Conservation (phyloP, 2,797 vertebrate genomes). For the Holocentrus rufus region DNA sequence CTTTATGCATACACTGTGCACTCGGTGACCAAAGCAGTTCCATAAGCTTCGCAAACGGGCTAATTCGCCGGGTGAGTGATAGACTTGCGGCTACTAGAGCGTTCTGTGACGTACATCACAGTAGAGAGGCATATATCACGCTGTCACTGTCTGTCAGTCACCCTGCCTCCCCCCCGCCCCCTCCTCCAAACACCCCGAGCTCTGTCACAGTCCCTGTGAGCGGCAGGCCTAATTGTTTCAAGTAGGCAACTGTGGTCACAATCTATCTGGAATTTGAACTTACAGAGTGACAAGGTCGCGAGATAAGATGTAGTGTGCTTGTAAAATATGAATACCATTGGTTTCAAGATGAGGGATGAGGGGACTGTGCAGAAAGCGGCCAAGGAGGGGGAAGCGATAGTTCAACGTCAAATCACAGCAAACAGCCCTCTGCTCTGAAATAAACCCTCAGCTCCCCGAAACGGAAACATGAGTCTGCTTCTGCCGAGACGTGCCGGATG, state of each 20-base stretch:
- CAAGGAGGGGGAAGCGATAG: constrained; percentile 54
- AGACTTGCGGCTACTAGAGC: constrained; percentile 50
- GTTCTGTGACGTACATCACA: constrained; percentile 49
- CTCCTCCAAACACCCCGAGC: constrained; percentile 38
- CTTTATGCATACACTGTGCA: constrained; percentile 44
- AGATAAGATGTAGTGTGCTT: constrained; percentile 72
- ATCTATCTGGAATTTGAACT: constrained; percentile 77
- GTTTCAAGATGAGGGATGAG: constrained; percentile 72
- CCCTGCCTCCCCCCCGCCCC: constrained; percentile 23
- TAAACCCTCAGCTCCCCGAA: constrained; percentile 49
- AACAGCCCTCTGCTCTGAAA: constrained; percentile 48
- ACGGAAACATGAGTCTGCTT: constrained; percentile 57
- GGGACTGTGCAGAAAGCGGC: constrained; percentile 41
- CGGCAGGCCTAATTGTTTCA: constrained; percentile 66
- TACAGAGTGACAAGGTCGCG: constrained; percentile 66
- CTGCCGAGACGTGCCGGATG: constrained; percentile 58
- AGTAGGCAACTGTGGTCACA: constrained; percentile 69
- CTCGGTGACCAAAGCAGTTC: constrained; percentile 57
- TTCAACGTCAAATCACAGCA: constrained; percentile 63
- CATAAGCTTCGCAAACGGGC: constrained; percentile 13
- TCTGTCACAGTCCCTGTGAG: constrained; percentile 44
- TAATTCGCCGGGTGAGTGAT: constrained; percentile 31
- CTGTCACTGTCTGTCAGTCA: constrained; percentile 58
- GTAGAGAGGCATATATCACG: constrained; percentile 42
- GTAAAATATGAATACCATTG: constrained; percentile 71